A percentile compares a stretch with the other conserved stretches of the same genome.
These are phyloP conservation scores for Hoplias malabaricus DNA, from an alignment of 2,113 vertebrate species.

Conservation along the genomic window DNA sequence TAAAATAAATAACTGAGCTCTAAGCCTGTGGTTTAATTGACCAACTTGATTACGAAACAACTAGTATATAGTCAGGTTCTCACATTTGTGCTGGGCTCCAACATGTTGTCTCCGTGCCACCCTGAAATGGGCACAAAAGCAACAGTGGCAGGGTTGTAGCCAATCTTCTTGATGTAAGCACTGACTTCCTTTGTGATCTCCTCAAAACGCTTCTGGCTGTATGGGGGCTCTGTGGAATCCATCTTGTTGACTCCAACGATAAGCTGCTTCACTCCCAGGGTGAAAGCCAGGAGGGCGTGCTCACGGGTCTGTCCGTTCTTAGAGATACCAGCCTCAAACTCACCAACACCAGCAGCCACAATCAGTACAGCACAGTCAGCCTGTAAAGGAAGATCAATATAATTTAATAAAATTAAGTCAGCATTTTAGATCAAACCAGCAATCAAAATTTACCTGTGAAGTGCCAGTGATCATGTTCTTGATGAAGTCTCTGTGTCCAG, in stretches of 20 bases:
- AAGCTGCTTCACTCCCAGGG: slow-evolving; percentile 75
- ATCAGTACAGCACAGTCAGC: slow-evolving; percentile 81
- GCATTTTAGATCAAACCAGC: no score
- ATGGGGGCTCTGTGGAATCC: slow-evolving; percentile 69
- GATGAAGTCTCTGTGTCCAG: slow-evolving; percentile 83
- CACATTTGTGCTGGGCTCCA: slow-evolving; percentile 64
- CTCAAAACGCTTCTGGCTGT: slow-evolving; percentile 63
- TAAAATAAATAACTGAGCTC: neutral
- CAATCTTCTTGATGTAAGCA: slow-evolving; percentile 71
- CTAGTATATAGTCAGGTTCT: neutral
- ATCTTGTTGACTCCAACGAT: slow-evolving; percentile 70
- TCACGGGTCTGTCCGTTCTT: slow-evolving; percentile 82
- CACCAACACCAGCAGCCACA: slow-evolving; percentile 77
- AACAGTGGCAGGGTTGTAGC: slow-evolving; percentile 65
- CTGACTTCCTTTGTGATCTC: slow-evolving; percentile 70
- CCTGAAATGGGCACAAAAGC: slow-evolving; percentile 69
- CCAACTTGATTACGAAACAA: neutral
- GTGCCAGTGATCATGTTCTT: slow-evolving; percentile 87
- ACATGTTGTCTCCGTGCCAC: slow-evolving; percentile 70
- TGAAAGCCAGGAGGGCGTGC: slow-evolving; percentile 78
- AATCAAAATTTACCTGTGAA: slow-evolving; percentile 78
- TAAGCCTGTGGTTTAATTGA: neutral
- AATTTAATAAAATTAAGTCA: no score
- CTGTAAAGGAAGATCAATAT: no score
- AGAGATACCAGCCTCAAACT: slow-evolving; percentile 82